Evolutionary conservation across 2,113 vertebrate genomes (phyloP).

Genomic region (Beaufortia kweichowensis): DNA sequence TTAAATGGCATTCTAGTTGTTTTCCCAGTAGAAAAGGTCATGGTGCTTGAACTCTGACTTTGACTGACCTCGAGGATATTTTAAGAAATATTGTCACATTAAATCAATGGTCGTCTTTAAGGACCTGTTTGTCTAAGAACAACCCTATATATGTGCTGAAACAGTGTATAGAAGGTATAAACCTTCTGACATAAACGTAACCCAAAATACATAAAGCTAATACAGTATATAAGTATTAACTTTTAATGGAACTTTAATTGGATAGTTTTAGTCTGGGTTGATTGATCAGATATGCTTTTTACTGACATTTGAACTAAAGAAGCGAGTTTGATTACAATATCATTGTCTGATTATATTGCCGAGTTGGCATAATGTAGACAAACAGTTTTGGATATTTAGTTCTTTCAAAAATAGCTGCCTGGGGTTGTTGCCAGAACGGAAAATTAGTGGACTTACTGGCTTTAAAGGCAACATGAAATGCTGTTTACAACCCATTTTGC

Average conservation of each 20-base stretch:
- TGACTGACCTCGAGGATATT: conserved; percentile 4
- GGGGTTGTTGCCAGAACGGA: too few species aligned
- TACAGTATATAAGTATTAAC: not conserved
- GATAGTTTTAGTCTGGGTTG: not conserved
- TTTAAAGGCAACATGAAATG: not conserved
- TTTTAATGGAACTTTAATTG: not conserved
- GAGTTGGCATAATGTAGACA: too few species aligned
- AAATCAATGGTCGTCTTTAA: conserved; percentile 21
- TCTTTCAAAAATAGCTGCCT: too few species aligned
- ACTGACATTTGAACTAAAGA: too few species aligned
- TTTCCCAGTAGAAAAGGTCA: conserved; percentile 12
- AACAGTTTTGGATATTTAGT: too few species aligned
- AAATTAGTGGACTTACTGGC: not conserved
- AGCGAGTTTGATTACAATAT: too few species aligned
- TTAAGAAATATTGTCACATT: not conserved
- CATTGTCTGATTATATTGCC: too few species aligned
- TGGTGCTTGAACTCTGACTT: conserved; percentile 32
- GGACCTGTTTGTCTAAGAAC: conserved; percentile 33
- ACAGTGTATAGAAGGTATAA: not conserved
- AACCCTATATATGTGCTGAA: conserved; percentile 27
- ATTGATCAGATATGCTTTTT: too few species aligned
- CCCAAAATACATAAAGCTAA: not conserved
- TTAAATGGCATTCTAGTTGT: conserved; percentile 28
- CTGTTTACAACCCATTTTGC: too few species aligned
- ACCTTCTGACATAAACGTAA: not conserved